Percentiles rank a stretch among this genome's conserved stretches.
Conservation (phyloP, 2,113 vertebrate genomes). For the Otocyon megalotis region DNA sequence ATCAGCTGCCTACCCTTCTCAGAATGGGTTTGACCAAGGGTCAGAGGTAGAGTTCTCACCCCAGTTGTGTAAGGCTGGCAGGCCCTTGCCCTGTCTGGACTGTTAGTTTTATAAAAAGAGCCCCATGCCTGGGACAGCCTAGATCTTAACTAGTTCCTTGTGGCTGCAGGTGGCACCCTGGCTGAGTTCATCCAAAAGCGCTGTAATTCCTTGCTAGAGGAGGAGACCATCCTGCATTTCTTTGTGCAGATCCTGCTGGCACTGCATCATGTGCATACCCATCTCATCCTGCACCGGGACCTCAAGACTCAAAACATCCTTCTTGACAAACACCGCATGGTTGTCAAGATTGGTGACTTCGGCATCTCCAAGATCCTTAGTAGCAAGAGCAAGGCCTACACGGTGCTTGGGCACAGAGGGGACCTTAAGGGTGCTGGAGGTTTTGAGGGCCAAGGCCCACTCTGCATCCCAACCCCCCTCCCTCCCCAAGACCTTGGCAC, state of each 20-base stretch:
- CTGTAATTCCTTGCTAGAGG: slow-evolving; percentile 97
- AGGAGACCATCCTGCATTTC: slow-evolving; percentile 98
- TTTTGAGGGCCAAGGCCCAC: not conserved
- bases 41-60: not conserved
- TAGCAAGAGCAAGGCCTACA: slow-evolving; percentile 99
- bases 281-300: slow-evolving; percentile 97
- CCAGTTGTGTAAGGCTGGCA: not conserved
- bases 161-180: slow-evolving; percentile 93
- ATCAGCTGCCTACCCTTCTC: not conserved
- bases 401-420: slow-evolving; percentile 77
- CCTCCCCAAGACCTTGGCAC: not conserved
- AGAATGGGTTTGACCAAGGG: not conserved
- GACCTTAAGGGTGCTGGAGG: slow-evolving; percentile 26
- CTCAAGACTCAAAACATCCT: slow-evolving; percentile 99
- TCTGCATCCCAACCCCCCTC: not conserved
- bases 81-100: not conserved
- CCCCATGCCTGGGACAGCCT: not conserved
- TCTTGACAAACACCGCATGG: slow-evolving; percentile 98
- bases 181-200: slow-evolving; percentile 98
- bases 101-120: not conserved
- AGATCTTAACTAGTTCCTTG: slow-evolving; percentile 29
- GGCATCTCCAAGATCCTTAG: slow-evolving; percentile 99
- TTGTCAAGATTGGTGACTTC: slow-evolving; percentile 98
- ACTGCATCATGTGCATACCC: slow-evolving; percentile 97
- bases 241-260: slow-evolving; percentile 98